A percentile compares a stretch with the other conserved stretches of the same genome.
Conservation (phyloP, 37 sponge, comb jelly and placozoan genomes). For the Chondrilla cf. caribensis region DNA sequence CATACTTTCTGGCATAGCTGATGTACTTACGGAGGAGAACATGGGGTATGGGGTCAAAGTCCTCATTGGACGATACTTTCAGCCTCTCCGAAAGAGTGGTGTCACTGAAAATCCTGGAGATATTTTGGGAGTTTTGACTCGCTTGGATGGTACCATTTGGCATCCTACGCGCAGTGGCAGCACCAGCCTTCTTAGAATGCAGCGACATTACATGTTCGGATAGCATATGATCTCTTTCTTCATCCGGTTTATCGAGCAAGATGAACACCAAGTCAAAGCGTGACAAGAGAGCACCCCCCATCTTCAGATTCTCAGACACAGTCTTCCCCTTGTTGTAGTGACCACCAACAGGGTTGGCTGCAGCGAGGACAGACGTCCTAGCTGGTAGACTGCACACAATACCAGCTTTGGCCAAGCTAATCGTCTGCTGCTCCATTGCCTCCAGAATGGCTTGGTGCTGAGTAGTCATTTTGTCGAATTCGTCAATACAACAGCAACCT, state of each 20-base stretch:
- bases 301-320: conserved; percentile 94
- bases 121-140: not conserved
- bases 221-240: conserved; percentile 85
- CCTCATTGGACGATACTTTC: conserved; percentile 37
- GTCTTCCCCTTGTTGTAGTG: conserved; percentile 97
- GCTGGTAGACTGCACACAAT: conserved; percentile 96
- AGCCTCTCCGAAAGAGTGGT: conserved; percentile 53
- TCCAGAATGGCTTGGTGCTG: conserved; percentile 98
- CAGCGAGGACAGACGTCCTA: conserved; percentile 94
- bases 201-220: conserved; percentile 93
- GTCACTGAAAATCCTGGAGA: conserved; percentile 15
- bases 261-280: conserved; percentile 95
- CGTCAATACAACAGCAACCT: conserved; percentile 99
- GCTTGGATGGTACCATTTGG: conserved; percentile 9
- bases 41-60: conserved; percentile 75
- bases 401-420: conserved; percentile 94
- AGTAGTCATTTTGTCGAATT: conserved; percentile 97
- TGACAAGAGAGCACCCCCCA: conserved; percentile 90
- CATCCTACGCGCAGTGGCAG: not conserved
- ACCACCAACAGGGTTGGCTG: conserved; percentile 97
- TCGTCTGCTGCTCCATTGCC: conserved; percentile 99
- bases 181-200: conserved; percentile 58
- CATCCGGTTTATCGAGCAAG: conserved; percentile 94
- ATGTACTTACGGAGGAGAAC: conserved; percentile 82
- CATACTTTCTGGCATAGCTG: conserved; percentile 82